Conservation (phyloP, 2,113 vertebrate species). For the Sebastes schlegelii region DNA sequence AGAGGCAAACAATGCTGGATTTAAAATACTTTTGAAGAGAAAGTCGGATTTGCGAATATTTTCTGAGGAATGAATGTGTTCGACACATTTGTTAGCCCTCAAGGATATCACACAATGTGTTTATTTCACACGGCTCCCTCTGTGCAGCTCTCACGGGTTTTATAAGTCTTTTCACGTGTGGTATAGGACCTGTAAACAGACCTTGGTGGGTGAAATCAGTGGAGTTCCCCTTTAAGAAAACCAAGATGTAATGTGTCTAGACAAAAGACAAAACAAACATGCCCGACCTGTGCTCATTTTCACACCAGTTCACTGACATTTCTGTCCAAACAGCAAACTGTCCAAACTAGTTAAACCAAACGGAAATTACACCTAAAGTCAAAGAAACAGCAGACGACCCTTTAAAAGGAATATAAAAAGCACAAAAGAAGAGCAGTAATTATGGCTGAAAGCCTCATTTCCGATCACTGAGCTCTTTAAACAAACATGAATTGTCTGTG, state of each 20-base stretch:
- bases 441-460: slow-evolving; percentile 11
- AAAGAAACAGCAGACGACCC: background rate
- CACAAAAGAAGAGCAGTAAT: slow-evolving; percentile 31
- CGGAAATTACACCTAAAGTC: background rate
- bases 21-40: background rate
- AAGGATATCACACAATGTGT: background rate
- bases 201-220: background rate
- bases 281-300: background rate
- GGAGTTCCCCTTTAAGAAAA: background rate
- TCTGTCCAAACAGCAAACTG: background rate
- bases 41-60: background rate
- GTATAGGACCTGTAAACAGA: background rate
- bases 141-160: background rate
- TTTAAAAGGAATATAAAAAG: background rate
- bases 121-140: background rate
- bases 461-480: background rate
- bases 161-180: background rate
- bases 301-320: background rate
- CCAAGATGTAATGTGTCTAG: background rate
- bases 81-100: background rate
- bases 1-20: background rate
- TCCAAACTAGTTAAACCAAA: background rate
- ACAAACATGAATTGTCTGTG: slow-evolving; percentile 27
- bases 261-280: too few relatives aligned
- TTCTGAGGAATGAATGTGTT: background rate